Evolutionary conservation across 2,888 invertebrate genomes (phyloP), one percentile per base, ranked within the genome.

Genomic region (Meiosimyza platycephala): DNA sequence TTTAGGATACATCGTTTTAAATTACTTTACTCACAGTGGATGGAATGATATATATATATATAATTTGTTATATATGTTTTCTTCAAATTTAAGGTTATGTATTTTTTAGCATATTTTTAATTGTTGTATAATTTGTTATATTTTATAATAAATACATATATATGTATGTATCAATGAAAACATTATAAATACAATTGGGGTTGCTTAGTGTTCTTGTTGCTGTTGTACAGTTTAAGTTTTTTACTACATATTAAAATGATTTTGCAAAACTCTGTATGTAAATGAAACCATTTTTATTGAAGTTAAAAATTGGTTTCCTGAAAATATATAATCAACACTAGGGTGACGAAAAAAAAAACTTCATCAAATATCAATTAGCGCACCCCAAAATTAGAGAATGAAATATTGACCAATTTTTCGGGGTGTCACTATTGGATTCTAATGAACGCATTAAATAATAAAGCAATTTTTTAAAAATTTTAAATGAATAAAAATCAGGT

Each of bases 1-100:
- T 62, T 70, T 70, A 70, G 70, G 70, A 70, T 63, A 70, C 70
- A 70, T 63, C 47, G 60, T 69, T 50, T 69, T n/a, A 12, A 12
- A 28, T 51, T 69, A 18, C 60, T 54, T 52, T 28, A 12, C 51
- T 63, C 16, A 54, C 63, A 63, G 54, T 70, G 70, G 70, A 70
- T 70, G 70, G 70, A 70, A 70, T 70, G 69, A 69, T 62, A 62
- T 60, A 28, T 22, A 60, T 28, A 60, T 60, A 11, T n/a, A n/a
- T n/a, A 28, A 33, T 60, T 13, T 9, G 13, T 60, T 28, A 22
- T 22, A 22, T 54, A 15, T 54, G 3, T 54, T 9, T 40, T 40
- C 9, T 40, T 28, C 28, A 28, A 28, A 28, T 28, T 40, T 9
- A 40, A 40, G 40, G 9, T 40, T 40, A 40, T 6, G 5, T 40